Base-by-base conservation (phyloP, 2,113 vertebrate genomes). In the Rutilus rutilus region DNA sequence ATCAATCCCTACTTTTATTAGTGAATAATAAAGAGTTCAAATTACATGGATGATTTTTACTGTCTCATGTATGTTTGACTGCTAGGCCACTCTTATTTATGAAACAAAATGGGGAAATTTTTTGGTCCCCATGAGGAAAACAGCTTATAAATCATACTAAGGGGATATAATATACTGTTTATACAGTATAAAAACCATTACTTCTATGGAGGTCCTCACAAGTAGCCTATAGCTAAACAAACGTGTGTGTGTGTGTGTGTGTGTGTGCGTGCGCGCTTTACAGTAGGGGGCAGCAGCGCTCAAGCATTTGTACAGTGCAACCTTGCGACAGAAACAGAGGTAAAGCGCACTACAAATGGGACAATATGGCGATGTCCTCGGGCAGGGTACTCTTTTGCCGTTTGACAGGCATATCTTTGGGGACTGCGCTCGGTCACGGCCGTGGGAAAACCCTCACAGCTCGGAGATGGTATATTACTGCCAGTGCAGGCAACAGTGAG, bases 281-380 rank as follows among this genome's bases (percentile, higher is more conserved):
- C 89, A 42, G 6, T 67, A 85, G 87, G 76, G 27, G 89, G 89
- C 87, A 85, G 83, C 85, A 88, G 39, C 25, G 33, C 45, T 36
- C 27, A 62, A 50, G 27, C 9, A 54, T 21, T 8, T 15, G 15
- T 9, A 21, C 14, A 1, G 21, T 23, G n/a, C 78, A 64, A 39
- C 25, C 12, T 30, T 65, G 47, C 9, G 45, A 8, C 25, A 21
- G 30, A 50, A 11, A 54, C 84, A 23, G 33, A 86, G 80, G 33
- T 27, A 59, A 73, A 84, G 42, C 45, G 64, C 52, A 33, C 59
- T 39, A 47, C 87, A 88, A 67, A 84, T 88, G 87, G 89, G 45
- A n/a, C 90, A 94, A 94, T 80, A 96, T 96, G 95, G 94, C 94
- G 87, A 36, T 86, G 1, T 54, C 87, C 11, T 57, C 64, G 0